Percentiles rank a stretch among this genome's conserved stretches.
phyloP scores from a whole-genome alignment of 2,113 vertebrate genomes.

The Aviceda subcristata region DNA sequence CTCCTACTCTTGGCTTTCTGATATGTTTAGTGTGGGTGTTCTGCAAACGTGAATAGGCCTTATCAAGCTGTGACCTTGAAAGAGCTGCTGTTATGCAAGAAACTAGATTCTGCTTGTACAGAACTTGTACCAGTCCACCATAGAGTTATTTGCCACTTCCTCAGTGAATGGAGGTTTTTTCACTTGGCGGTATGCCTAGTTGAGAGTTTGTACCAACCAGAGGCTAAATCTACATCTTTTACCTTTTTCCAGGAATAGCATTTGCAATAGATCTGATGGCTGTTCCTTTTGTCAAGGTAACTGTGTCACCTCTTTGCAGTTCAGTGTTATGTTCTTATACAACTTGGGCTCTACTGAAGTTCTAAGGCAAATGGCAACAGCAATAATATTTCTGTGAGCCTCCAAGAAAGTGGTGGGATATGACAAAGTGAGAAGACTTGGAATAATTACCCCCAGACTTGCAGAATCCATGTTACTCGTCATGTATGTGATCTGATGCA shows the following conservation, averaged over 20 bases:
- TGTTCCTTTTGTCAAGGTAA: background rate
- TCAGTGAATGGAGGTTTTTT: background rate
- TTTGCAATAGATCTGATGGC: background rate
- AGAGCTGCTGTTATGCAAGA: background rate
- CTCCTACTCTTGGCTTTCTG: background rate
- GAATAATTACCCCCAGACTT: background rate
- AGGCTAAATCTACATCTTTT: background rate
- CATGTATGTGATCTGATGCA: background rate
- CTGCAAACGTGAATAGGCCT: background rate
- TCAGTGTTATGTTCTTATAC: background rate
- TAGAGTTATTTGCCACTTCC: background rate
- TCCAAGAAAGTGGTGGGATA: background rate
- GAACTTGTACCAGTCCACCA: background rate
- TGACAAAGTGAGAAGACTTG: background rate
- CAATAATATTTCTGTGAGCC: background rate
- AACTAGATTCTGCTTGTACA: background rate
- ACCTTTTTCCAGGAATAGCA: background rate
- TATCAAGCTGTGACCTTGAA: slow-evolving; percentile 25
- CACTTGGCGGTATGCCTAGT: background rate
- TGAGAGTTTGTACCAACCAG: background rate
- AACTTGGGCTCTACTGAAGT: background rate
- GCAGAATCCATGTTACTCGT: background rate
- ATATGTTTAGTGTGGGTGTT: background rate
- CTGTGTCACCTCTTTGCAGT: background rate
- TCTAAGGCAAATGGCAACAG: background rate